Evolutionary conservation across 2,888 invertebrate species (phyloP).

Genomic region (Hemistola chrysoprasaria): DNA sequence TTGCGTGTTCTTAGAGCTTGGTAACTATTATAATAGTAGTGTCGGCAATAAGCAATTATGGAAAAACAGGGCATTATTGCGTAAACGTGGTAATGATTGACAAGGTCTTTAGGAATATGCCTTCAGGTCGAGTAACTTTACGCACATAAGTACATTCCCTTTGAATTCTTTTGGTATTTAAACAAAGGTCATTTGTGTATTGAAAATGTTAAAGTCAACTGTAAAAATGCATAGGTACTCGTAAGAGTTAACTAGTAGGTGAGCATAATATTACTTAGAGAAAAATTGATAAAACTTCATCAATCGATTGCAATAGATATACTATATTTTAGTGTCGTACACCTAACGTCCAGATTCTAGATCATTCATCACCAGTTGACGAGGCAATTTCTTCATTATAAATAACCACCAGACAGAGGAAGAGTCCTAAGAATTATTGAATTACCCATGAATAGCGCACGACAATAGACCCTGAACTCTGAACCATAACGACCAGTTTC

Average conservation of each 20-base stretch:
- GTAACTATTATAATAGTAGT: not conserved
- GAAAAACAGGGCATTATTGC: conserved; percentile 11
- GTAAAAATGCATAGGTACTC: too few species aligned
- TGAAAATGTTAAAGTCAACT: too few species aligned
- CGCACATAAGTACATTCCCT: too few species aligned
- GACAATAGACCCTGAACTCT: conserved; percentile 16
- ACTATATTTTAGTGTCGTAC: too few species aligned
- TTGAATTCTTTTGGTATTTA: too few species aligned
- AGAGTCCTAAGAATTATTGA: conserved; percentile 12
- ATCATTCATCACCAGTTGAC: conserved; percentile 1
- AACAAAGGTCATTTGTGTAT: too few species aligned
- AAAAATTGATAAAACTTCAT: too few species aligned
- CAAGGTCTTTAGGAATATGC: conserved; percentile 9
- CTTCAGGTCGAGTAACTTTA: too few species aligned
- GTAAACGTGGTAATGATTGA: conserved; percentile 14
- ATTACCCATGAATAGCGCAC: conserved; percentile 14
- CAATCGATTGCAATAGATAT: too few species aligned
- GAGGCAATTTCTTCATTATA: conserved; percentile 17
- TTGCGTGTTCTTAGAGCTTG: conserved; percentile 6
- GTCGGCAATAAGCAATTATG: conserved; percentile 9
- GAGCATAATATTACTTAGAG: too few species aligned
- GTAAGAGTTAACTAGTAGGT: too few species aligned
- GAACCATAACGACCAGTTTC: conserved; percentile 38
- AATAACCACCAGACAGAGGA: conserved; percentile 18
- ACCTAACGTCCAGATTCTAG: too few species aligned